phyloP scores from a whole-genome alignment of 2,888 invertebrate genomes.

The Xestia ashworthii region DNA sequence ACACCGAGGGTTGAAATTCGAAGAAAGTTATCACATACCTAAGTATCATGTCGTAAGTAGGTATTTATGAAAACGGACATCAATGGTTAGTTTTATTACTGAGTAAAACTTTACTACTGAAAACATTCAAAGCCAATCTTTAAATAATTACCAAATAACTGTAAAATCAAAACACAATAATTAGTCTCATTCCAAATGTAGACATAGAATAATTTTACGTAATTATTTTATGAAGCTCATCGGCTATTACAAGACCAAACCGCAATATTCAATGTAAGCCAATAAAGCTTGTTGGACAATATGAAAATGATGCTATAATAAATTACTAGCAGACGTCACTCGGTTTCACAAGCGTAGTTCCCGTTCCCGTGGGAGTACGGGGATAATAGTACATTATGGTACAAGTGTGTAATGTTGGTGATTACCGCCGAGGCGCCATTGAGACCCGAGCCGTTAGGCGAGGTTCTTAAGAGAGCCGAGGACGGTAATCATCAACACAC shows the following conservation, averaged over 20 bases:
- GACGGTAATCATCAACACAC: too few species aligned
- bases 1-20: neutral
- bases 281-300: neutral
- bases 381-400: too few species aligned
- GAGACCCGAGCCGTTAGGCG: too few species aligned
- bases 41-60: too few species aligned
- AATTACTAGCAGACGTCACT: too few species aligned
- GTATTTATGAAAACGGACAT: neutral
- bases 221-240: constrained; percentile 29
- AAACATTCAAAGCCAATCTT: neutral
- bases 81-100: neutral
- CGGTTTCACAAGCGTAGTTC: too few species aligned
- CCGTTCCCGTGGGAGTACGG: too few species aligned
- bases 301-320: neutral
- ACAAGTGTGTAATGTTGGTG: too few species aligned
- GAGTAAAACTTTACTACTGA: neutral
- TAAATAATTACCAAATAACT: neutral
- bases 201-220: neutral
- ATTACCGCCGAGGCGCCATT: too few species aligned
- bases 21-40: neutral
- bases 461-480: too few species aligned
- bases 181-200: neutral
- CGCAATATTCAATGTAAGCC: constrained; percentile 22
- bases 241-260: constrained; percentile 4
- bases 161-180: neutral